Conservation (phyloP, 2,888 invertebrate species). For the Tipula confusa region DNA sequence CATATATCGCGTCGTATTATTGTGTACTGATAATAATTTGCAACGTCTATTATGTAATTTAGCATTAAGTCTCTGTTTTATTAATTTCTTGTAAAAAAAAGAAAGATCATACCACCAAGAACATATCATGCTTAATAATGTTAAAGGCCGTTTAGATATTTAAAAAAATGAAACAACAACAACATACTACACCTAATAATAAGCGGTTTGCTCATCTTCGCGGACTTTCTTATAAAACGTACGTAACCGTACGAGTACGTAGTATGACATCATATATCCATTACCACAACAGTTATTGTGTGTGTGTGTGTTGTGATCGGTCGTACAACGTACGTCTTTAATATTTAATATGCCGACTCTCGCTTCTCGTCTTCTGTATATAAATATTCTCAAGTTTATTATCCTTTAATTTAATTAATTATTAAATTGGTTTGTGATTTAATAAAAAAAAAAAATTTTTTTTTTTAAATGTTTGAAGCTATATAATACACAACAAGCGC, state of each 20-base stretch:
- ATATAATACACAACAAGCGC: background rate
- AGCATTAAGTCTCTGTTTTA: background rate
- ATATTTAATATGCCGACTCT: background rate
- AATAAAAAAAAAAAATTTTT: background rate
- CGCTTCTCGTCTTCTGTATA: background rate
- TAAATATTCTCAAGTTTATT: constrained; percentile 13
- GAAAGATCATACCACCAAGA: constrained; percentile 20
- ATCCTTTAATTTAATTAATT: constrained; percentile 25
- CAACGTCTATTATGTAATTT: constrained; percentile 1
- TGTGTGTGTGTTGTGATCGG: background rate
- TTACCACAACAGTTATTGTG: constrained; percentile 7
- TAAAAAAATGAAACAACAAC: background rate
- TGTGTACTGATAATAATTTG: background rate
- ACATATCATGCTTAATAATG: constrained; percentile 3
- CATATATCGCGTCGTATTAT: background rate
- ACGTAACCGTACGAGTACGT: background rate
- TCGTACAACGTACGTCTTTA: background rate
- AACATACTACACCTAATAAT: background rate
- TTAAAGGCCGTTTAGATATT: background rate
- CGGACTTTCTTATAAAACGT: constrained; percentile 16
- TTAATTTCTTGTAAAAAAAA: background rate
- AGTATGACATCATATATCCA: background rate
- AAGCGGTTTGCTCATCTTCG: constrained; percentile 20
- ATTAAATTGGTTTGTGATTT: constrained; percentile 20
- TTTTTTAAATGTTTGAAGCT: background rate